Evolutionary conservation across 2,888 invertebrate genomes (phyloP).

Genomic region (Oxyteleia sp.): DNA sequence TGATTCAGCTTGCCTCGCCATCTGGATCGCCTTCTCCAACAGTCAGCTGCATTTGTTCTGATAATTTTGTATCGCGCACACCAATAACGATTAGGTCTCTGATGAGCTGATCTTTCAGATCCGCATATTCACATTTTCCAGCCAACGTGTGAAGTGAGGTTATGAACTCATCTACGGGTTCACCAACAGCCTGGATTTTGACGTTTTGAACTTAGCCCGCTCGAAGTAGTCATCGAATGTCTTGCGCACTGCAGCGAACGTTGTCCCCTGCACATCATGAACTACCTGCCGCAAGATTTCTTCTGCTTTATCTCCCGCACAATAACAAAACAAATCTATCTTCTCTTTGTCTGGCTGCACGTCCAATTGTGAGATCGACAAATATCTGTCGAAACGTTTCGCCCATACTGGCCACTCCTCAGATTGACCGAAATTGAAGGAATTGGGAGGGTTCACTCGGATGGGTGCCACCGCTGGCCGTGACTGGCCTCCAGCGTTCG

Average conservation of each 20-base stretch:
- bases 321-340: conserved; percentile 75
- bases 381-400: conserved; percentile 61
- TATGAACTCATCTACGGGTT: conserved; percentile 70
- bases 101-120: conserved; percentile 77
- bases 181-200: conserved; percentile 66
- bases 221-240: conserved; percentile 73
- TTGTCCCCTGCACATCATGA: conserved; percentile 28
- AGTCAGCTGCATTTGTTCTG: conserved; percentile 74
- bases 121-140: conserved; percentile 75
- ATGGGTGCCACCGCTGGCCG: conserved; percentile 21
- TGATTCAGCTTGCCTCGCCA: conserved; percentile 69
- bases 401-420: conserved; percentile 59
- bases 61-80: conserved; percentile 72
- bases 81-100: conserved; percentile 79
- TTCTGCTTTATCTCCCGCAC: conserved; percentile 75
- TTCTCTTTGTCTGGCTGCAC: conserved; percentile 70
- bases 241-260: conserved; percentile 46
- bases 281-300: conserved; percentile 68
- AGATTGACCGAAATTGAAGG: conserved; percentile 62
- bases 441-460: conserved; percentile 40
- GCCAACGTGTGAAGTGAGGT: conserved; percentile 75
- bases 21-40: conserved; percentile 73
- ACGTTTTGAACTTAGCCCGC: conserved; percentile 68
- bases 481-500: too few species aligned
- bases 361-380: conserved; percentile 57